Percentiles rank a stretch among this genome's conserved stretches.
Conservation (phyloP, 2,888 invertebrate genomes). For the Spisula solida region DNA sequence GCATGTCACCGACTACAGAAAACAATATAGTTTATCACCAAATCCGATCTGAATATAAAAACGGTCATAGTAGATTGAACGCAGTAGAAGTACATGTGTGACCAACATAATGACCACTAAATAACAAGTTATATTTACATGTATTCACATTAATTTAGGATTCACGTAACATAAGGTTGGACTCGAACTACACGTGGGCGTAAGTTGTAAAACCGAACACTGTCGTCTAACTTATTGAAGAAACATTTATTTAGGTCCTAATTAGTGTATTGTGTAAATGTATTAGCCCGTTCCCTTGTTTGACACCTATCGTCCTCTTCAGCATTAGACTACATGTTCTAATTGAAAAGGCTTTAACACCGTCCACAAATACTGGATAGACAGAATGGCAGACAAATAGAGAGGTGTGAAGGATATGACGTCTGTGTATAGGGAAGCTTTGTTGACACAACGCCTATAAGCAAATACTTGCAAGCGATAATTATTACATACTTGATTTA, state of each 20-base stretch:
- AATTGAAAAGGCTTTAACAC: constrained; percentile 17
- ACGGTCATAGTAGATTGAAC: too few species aligned
- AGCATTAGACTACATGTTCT: too few species aligned
- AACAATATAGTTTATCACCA: too few species aligned
- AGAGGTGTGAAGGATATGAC: constrained; percentile 32
- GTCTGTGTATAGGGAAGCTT: background rate
- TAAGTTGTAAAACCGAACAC: too few species aligned
- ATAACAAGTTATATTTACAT: too few species aligned
- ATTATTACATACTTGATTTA: constrained; percentile 39
- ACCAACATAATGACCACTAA: too few species aligned
- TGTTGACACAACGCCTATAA: constrained; percentile 26
- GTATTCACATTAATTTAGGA: too few species aligned
- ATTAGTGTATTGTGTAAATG: background rate
- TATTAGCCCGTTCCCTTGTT: constrained; percentile 11
- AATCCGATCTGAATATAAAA: too few species aligned
- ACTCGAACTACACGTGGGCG: too few species aligned
- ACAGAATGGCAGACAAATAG: constrained; percentile 22
- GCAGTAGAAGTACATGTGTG: too few species aligned
- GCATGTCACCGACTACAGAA: too few species aligned
- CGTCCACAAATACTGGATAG: constrained; percentile 24
- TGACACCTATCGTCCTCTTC: background rate
- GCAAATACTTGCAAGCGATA: constrained; percentile 36
- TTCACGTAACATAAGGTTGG: too few species aligned
- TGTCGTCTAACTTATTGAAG: background rate
- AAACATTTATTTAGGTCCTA: background rate